Percentiles rank a stretch among this genome's conserved stretches.
These are phyloP conservation scores for Acrocephalus kingi DNA, from an alignment of 2,113 vertebrate genomes.

Conservation along the genomic window DNA sequence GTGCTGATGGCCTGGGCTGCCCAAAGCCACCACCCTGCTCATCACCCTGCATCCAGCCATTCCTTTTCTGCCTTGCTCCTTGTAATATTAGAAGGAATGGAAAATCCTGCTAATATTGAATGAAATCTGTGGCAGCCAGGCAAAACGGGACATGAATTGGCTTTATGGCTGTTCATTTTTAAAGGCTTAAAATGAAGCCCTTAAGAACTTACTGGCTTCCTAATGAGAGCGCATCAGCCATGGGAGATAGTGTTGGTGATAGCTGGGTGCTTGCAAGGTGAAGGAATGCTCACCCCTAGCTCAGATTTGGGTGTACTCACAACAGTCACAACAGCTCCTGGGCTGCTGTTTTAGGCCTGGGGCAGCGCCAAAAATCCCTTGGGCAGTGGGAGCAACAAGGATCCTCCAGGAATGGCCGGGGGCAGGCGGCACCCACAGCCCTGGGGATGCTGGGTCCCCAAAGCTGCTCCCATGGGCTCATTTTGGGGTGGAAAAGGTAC, in stretches of 20 bases:
- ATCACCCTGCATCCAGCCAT: background rate
- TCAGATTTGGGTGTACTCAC: background rate
- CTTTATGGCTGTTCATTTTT: background rate
- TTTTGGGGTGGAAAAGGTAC: background rate
- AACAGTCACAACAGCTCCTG: background rate
- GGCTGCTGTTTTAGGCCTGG: slow-evolving; percentile 32
- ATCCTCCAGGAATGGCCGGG: background rate
- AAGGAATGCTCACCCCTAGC: rapidly evolving
- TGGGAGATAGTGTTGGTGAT: background rate
- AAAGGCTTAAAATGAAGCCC: background rate
- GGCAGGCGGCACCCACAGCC: background rate
- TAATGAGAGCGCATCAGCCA: background rate
- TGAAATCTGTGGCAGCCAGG: background rate
- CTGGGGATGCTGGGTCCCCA: background rate
- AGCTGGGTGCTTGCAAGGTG: background rate
- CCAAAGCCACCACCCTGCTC: background rate
- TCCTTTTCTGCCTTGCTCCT: background rate
- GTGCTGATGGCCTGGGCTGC: background rate
- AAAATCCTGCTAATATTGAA: background rate
- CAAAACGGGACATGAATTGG: background rate
- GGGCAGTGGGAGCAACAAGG: background rate
- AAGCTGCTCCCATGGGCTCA: background rate
- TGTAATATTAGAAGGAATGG: slow-evolving; percentile 51
- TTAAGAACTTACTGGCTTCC: background rate
- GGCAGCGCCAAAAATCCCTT: background rate